Percentiles rank a stretch among this genome's conserved stretches.
These are phyloP conservation scores for Eutrigla gurnardus DNA, from an alignment of 2,797 vertebrate species.

Conservation along the genomic window DNA sequence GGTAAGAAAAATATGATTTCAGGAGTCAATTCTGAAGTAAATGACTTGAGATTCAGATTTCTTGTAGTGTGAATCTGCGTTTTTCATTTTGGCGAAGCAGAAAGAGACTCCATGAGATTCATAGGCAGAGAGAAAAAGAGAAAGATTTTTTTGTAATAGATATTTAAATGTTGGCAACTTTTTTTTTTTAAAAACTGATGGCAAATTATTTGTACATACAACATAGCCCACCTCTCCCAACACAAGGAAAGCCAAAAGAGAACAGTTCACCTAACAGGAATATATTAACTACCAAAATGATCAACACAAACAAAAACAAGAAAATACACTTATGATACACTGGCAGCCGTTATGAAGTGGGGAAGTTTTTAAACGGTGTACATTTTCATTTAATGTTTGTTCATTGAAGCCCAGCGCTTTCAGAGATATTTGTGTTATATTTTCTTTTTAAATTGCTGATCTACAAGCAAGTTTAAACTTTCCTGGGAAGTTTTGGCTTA, in stretches of 20 bases:
- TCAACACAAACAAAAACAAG: constrained; percentile 41
- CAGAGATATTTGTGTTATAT: neutral
- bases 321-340: constrained; percentile 26
- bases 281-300: constrained; percentile 52
- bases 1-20: neutral
- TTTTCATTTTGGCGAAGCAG: constrained; percentile 40
- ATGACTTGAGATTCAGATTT: constrained; percentile 9
- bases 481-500: constrained; percentile 10
- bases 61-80: constrained; percentile 1
- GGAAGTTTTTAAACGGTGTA: neutral
- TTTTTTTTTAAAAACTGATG: constrained; percentile 43
- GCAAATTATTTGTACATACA: constrained; percentile 49
- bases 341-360: constrained; percentile 12
- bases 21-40: neutral
- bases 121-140: constrained; percentile 15
- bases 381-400: neutral
- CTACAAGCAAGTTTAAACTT: neutral
- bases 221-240: constrained; percentile 30
- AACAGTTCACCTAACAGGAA: constrained; percentile 46
- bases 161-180: constrained; percentile 69
- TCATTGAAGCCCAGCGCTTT: neutral
- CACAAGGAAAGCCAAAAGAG: constrained; percentile 21
- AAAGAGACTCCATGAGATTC: constrained; percentile 17
- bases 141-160: constrained; percentile 56
- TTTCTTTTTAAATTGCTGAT: neutral